Evolutionary conservation across 2,797 vertebrate species (phyloP).

Genomic region (Rousettus madagascariensis): DNA sequence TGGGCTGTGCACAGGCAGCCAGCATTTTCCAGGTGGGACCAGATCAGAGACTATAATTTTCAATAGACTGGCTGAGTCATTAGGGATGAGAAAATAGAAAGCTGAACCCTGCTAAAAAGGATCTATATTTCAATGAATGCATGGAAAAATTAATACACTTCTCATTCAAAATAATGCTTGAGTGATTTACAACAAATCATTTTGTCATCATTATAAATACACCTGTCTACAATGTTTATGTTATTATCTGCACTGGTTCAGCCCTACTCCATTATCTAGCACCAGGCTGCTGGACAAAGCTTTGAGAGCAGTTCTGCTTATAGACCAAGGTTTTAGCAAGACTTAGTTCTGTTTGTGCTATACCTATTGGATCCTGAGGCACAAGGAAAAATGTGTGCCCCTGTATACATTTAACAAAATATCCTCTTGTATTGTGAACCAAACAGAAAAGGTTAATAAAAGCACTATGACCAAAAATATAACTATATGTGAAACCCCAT

Average conservation of each 20-base stretch:
- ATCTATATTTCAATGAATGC: not conserved
- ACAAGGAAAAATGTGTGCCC: not conserved
- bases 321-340: not conserved
- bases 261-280: not conserved
- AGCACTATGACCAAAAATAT: not conserved
- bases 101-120: not conserved
- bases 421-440: not conserved
- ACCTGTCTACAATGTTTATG: not conserved
- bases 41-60: not conserved
- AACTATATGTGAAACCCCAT: not conserved
- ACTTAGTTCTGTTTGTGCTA: not conserved
- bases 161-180: not conserved
- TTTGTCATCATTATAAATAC: not conserved
- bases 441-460: constrained; percentile 16
- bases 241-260: not conserved
- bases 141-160: constrained; percentile 25
- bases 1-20: not conserved
- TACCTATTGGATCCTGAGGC: not conserved
- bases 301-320: not conserved
- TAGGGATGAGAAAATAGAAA: constrained; percentile 20
- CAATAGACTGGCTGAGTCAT: not conserved
- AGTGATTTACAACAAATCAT: not conserved
- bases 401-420: not conserved
- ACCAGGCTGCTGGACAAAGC: not conserved
- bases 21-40: not conserved